Base-by-base conservation (phyloP, 2,797 vertebrate species). In the Okamejei kenojei region DNA sequence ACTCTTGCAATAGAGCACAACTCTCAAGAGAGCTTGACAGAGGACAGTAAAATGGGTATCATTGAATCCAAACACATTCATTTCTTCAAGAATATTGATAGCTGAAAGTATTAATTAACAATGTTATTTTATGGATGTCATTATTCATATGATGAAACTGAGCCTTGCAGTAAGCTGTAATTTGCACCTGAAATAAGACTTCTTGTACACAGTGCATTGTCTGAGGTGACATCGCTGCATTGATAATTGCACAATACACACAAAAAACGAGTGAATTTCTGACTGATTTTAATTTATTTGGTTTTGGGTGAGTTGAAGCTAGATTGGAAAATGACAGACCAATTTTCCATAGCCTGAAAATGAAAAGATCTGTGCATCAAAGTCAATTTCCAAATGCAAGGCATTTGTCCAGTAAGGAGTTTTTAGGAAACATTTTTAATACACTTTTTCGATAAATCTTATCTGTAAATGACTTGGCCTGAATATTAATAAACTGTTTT, bases 61-160 rank as follows among this genome's bases (percentile, higher is more conserved):
- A n/a, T 63, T 65, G 58, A 86, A 86, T 86, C 82, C 13, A 86
- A 29, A 63, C 58, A n/a, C 26, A n/a, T n/a, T 86, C 29, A 86
- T 63, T 63, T n/a, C 82, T 65, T 86, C 58, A 86, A 86, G 17
- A 63, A 63, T 86, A 86, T 86, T 86, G 29, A 58, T 58, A 65
- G 58, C 58, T 32, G 2, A 86, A 86, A 86, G 58, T 63, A 86
- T 84, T 84, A 61, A 17, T 32, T 86, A 86, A 86, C 29, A 86
- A 63, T 29, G 61, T 15, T 29, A 63, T 29, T 86, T 86, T 32
- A 63, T 86, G n/a, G 61, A 58, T n/a, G 45, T 54, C 45, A 86
- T 32, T 86, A 58, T 63, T 32, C n/a, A 86, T 86, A 63, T 86
- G 58, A 58, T 86, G 82, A 63, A 86, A 86, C 61, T 32, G 58